These are phyloP conservation scores for Lonchura striata DNA, from an alignment of 2,113 vertebrate genomes.

Conservation along the genomic window DNA sequence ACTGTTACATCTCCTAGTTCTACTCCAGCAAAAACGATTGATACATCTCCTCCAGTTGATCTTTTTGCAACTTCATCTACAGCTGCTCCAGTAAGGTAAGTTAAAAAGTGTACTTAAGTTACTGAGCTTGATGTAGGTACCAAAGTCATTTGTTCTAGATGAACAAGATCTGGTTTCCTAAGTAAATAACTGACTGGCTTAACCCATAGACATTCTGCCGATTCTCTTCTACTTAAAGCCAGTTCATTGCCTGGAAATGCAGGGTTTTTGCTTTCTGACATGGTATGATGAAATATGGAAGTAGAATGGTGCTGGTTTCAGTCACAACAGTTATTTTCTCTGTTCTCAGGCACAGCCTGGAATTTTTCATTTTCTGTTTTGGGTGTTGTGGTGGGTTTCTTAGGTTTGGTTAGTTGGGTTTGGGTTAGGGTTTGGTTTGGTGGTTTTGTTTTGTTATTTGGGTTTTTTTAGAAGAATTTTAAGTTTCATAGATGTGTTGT, in stretches of 20 bases:
- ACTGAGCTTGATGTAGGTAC: neutral
- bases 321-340: neutral
- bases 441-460: neutral
- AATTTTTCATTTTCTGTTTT: neutral
- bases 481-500: neutral
- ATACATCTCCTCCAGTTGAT: slow-evolving; percentile 87
- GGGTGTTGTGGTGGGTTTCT: neutral
- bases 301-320: neutral
- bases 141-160: neutral
- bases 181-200: neutral
- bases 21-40: slow-evolving; percentile 90
- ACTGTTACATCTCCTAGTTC: slow-evolving; percentile 88
- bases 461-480: neutral
- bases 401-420: neutral
- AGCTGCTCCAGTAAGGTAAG: slow-evolving; percentile 76
- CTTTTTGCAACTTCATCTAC: slow-evolving; percentile 85
- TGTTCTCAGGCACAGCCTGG: neutral
- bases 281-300: neutral
- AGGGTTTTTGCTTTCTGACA: neutral
- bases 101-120: neutral
- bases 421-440: accelerated
- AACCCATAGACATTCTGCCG: neutral
- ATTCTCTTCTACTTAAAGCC: neutral
- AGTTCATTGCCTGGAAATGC: neutral
- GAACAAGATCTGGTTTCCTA: neutral